A percentile compares a stretch with the other conserved stretches of the same genome.
Conservation (phyloP, 2,888 invertebrate species). For the Malachius bipustulatus region DNA sequence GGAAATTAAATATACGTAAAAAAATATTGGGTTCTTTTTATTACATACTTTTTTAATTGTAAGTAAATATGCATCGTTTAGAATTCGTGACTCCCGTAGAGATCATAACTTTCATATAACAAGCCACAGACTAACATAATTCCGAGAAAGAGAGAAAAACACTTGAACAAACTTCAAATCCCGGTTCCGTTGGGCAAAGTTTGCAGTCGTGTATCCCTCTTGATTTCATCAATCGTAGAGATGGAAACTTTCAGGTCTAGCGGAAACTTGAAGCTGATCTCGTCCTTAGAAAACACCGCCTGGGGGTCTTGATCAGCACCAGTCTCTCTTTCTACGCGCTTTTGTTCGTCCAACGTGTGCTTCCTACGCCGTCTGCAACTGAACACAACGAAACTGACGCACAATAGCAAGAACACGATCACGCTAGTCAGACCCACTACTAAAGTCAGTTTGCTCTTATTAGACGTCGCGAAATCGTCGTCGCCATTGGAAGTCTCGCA, state of each 20-base stretch:
- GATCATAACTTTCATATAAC: too few species aligned
- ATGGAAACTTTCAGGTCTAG: conserved; percentile 37
- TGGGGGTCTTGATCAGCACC: conserved; percentile 33
- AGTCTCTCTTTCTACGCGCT: conserved; percentile 24
- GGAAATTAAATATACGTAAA: too few species aligned
- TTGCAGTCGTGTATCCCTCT: conserved; percentile 30
- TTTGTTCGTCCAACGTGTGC: conserved; percentile 41
- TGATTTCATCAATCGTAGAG: conserved; percentile 36
- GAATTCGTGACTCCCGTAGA: too few species aligned
- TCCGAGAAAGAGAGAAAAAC: too few species aligned
- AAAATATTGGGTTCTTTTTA: too few species aligned
- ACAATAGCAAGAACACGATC: conserved; percentile 40
- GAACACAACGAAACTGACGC: conserved; percentile 41
- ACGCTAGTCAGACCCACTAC: conserved; percentile 39
- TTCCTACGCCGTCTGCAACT: conserved; percentile 59
- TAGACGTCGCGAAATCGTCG: conserved; percentile 31
- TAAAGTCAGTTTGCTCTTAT: conserved; percentile 38
- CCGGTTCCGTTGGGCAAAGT: conserved; percentile 32
- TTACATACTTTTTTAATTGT: too few species aligned
- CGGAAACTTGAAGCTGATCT: conserved; percentile 49
- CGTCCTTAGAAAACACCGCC: conserved; percentile 37
- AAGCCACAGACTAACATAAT: too few species aligned
- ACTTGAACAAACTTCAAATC: conserved; percentile 25
- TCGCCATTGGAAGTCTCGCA: conserved; percentile 41
- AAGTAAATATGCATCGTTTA: too few species aligned